Conservation (phyloP, 2,113 vertebrate species). For the Himantopus leucocephalus region DNA sequence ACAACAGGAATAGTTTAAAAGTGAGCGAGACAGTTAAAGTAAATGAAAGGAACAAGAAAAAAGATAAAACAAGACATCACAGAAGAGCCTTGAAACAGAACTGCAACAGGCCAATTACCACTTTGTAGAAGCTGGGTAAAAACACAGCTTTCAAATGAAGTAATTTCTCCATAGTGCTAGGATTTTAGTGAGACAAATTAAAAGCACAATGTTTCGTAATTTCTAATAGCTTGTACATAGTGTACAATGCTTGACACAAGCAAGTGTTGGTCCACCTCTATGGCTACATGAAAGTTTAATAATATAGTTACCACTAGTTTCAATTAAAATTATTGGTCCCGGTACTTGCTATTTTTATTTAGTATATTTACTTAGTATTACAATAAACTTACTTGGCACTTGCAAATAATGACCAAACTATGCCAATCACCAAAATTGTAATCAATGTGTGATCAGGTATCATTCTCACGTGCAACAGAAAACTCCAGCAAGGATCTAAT, state of each 20-base stretch:
- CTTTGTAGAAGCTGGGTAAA: not conserved
- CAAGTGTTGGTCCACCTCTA: not conserved
- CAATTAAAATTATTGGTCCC: not conserved
- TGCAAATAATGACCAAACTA: not conserved
- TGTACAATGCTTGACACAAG: not conserved
- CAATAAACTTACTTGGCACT: not conserved
- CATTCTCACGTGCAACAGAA: not conserved
- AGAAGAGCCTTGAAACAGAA: not conserved
- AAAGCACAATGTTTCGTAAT: not conserved
- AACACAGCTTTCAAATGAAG: not conserved
- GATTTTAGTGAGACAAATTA: not conserved
- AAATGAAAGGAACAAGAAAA: not conserved
- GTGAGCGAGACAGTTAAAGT: not conserved
- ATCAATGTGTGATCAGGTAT: not conserved
- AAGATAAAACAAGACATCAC: not conserved
- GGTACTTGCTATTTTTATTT: not conserved
- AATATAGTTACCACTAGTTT: not conserved
- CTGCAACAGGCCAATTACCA: not conserved
- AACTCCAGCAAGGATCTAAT: not conserved
- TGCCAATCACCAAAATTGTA: not conserved
- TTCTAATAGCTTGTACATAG: not conserved
- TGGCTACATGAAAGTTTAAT: not conserved
- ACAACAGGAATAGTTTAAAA: not conserved
- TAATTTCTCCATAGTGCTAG: fast-evolving
- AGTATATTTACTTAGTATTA: not conserved